Evolutionary conservation across 2,797 vertebrate species (phyloP).

Genomic region (Muraenolepis orangiensis): DNA sequence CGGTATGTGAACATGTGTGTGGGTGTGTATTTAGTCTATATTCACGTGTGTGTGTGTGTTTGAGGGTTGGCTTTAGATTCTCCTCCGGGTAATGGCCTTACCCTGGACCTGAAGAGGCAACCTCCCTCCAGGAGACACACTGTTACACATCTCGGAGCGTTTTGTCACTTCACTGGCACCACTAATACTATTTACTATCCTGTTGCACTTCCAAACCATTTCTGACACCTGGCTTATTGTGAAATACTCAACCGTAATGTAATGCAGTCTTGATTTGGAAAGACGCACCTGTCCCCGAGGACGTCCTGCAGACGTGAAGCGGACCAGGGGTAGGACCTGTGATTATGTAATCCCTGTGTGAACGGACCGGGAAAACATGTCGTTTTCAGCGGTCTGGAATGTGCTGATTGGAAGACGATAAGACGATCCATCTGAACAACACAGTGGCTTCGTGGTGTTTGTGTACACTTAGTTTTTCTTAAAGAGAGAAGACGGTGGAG

Average conservation of each 20-base stretch:
- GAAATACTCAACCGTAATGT: neutral
- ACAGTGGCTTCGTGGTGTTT: neutral
- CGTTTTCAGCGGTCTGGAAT: neutral
- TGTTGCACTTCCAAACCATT: neutral
- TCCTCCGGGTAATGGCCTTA: conserved; percentile 39
- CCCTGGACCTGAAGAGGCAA: conserved; percentile 45
- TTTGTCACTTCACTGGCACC: neutral
- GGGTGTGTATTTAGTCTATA: neutral
- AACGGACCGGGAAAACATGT: neutral
- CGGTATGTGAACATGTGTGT: too few relatives aligned
- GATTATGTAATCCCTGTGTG: neutral
- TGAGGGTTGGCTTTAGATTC: conserved; percentile 25
- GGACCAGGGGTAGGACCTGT: neutral
- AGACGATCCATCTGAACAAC: neutral
- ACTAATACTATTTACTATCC: neutral
- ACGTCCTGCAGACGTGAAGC: neutral
- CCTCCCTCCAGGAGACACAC: conserved; percentile 19
- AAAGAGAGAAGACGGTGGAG: neutral
- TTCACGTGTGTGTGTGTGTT: neutral
- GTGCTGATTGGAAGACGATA: neutral
- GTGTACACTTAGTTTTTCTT: neutral
- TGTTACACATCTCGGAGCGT: neutral
- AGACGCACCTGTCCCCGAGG: neutral
- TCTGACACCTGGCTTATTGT: neutral
- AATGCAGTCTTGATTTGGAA: conserved; percentile 1